A percentile compares a stretch with the other conserved stretches of the same genome.
Evolutionary conservation across 2,888 invertebrate genomes (phyloP).

Genomic region (Pimpla rufipes): DNA sequence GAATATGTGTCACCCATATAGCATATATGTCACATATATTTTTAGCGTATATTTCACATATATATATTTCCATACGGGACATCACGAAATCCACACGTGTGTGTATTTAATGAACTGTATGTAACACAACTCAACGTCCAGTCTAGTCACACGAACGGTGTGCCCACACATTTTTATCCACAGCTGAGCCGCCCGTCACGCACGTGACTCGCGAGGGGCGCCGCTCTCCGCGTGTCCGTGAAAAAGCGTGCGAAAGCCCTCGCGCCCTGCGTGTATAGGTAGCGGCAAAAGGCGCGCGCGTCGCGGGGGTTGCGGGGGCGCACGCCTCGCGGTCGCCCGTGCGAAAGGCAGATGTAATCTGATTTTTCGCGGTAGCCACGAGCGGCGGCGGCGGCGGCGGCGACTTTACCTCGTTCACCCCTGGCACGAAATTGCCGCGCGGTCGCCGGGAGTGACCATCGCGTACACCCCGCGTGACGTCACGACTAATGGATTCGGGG

Average conservation of each 20-base stretch:
- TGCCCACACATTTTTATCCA: too few species aligned
- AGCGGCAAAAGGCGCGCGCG: slow-evolving; percentile 50
- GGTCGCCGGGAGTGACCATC: slow-evolving; percentile 18
- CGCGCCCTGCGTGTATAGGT: too few species aligned
- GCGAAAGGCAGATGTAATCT: slow-evolving; percentile 71
- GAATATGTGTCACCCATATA: too few species aligned
- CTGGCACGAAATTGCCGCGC: slow-evolving; percentile 23
- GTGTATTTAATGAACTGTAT: too few species aligned
- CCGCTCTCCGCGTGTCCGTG: slow-evolving; percentile 1
- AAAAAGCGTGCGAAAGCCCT: slow-evolving; percentile 29
- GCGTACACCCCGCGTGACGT: neutral
- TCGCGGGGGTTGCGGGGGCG: slow-evolving; percentile 16
- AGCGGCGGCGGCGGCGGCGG: too few species aligned
- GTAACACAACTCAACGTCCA: too few species aligned
- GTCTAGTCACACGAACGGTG: too few species aligned
- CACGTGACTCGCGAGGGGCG: neutral
- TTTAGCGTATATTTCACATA: too few species aligned
- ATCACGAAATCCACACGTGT: too few species aligned
- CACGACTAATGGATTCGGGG: slow-evolving; percentile 24
- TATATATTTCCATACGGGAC: too few species aligned
- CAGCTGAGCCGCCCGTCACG: neutral
- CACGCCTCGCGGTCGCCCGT: slow-evolving; percentile 53
- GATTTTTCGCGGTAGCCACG: slow-evolving; percentile 62
- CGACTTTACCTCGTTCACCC: slow-evolving; percentile 18
- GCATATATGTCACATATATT: too few species aligned